Evolutionary conservation across 2,888 invertebrate species (phyloP), one percentile per base, ranked within the genome.

Genomic region (Seira sanloemensis): DNA sequence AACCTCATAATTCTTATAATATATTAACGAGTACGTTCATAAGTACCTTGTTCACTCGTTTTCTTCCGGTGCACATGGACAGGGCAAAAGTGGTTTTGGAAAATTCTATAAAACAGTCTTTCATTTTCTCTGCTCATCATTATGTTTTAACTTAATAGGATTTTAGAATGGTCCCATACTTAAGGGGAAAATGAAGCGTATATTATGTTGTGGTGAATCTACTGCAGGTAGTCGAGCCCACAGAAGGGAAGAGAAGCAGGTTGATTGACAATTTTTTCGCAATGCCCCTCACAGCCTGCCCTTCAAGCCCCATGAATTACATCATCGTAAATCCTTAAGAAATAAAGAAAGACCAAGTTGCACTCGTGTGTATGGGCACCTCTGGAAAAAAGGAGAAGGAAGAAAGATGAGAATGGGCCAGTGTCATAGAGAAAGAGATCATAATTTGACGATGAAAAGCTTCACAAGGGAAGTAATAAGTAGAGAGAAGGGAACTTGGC

Each of bases 251-350:
- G n/a, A 58, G 58, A 18, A 58, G 73, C 78, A 74, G 73, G 78
- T 78, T 84, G 83, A 84, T 84, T 84, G 83, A 84, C 83, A 84
- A 77, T 82, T 82, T 76, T 77, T 82, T 82, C 82, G 82, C 82
- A 82, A 84, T 84, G 78, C 78, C 62, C 71, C 69, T 73, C 82
- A 76, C 77, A 54, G 74, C 74, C 74, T 84, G 73, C 74, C 68
- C 78, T 78, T 78, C 83, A 73, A 84, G 83, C 78, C 83, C 78
- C 83, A 84, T 84, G 83, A 84, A 84, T 84, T 84, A 84, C 83
- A 84, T 84, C 83, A 84, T 78, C 83, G 83, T 84, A 84, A 84
- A 84, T 84, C 78, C 83, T 84, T 78, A 65, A 68, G 77, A 84
- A 84, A 78, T 74, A 78, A 78, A 66, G 65, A n/a, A 18, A 18